Base-by-base conservation (phyloP, 1,140 invertebrate genomes). In the Drosophila mauritiana region DNA sequence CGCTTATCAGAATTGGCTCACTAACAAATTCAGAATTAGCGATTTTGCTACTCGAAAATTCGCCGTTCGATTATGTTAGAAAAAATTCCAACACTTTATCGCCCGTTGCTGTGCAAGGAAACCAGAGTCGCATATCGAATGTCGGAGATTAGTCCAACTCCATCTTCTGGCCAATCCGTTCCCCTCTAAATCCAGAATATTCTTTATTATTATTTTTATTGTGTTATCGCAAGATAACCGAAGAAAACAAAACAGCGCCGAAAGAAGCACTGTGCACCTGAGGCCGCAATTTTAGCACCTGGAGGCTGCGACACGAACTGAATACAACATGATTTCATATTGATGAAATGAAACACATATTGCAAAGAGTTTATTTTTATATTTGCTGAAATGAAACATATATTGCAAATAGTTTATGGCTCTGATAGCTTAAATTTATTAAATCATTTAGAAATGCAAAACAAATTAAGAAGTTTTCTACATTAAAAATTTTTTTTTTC, bases 161-260 rank as follows among this genome's bases (percentile, higher is more conserved):
- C 20, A 31, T 12, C 46, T 40, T 27, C 46, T 59, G 31, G 40
- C 43, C 34, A 56, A 12, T 27, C 13, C 31, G 22, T 31, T 25
- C 11, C 11, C 13, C 7, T 17, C 15, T 12, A 25, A 8, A 5
- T 36, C 6, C 2, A 6, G 20, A 20, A 2, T 31, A 13, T 37
- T 58, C 15, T 22, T 62, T 34, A 46, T 69, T 69, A 46, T 69
- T 70, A 48, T 70, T 69, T 69, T 69, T 49, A 48, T 55, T 70
- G 42, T 36, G 17, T 48, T 69, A 70, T 70, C 67, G 42, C 49
- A 6, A 70, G 63, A 70, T 69, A 69, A 39, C 22, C 64, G 17
- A 70, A 69, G 49, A 20, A 40, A 56, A 46, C 25, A 43, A 52
- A 37, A 25, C 31, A 12, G 45, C 43, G 43, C 0, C 31, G 6